Percentiles rank a stretch among this genome's conserved stretches.
Evolutionary conservation across 1,140 invertebrate genomes (phyloP).

Genomic region (Philopotamus ludificatus): DNA sequence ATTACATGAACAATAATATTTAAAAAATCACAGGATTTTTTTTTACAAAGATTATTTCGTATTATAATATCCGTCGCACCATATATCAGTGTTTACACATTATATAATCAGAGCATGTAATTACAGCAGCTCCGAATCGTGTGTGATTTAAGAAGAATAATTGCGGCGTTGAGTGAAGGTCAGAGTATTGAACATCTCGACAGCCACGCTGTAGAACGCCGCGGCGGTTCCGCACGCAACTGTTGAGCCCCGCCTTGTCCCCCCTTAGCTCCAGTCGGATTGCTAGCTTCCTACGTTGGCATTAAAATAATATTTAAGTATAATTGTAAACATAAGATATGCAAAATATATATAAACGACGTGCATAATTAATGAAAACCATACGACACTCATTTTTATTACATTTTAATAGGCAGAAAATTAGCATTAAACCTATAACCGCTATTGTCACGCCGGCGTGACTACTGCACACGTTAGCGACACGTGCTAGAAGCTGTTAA

Average conservation of each 20-base stretch:
- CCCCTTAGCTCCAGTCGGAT: slow-evolving; percentile 31
- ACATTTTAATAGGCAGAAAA: no score
- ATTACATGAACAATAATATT: neutral
- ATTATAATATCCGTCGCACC: slow-evolving; percentile 33
- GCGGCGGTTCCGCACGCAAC: slow-evolving; percentile 30
- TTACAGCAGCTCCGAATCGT: neutral
- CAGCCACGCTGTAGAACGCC: slow-evolving; percentile 35
- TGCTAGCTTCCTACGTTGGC: slow-evolving; percentile 40
- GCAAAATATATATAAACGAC: neutral
- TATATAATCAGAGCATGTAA: slow-evolving; percentile 8
- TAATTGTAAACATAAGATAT: no score
- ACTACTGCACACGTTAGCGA: no score
- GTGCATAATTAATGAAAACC: neutral
- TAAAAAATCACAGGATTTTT: neutral
- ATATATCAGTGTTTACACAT: slow-evolving; percentile 21
- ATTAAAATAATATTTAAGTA: no score
- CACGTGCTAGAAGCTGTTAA: no score
- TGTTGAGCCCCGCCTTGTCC: slow-evolving; percentile 26
- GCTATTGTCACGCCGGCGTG: no score
- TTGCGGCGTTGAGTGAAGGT: slow-evolving; percentile 17
- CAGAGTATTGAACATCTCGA: slow-evolving; percentile 38
- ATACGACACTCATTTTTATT: no score
- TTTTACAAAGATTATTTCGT: neutral
- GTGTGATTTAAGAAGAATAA: neutral
- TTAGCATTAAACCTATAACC: no score